Percentiles rank a stretch among this genome's conserved stretches.
Conservation (phyloP, 2,888 invertebrate species). For the Agrotis ipsilon region DNA sequence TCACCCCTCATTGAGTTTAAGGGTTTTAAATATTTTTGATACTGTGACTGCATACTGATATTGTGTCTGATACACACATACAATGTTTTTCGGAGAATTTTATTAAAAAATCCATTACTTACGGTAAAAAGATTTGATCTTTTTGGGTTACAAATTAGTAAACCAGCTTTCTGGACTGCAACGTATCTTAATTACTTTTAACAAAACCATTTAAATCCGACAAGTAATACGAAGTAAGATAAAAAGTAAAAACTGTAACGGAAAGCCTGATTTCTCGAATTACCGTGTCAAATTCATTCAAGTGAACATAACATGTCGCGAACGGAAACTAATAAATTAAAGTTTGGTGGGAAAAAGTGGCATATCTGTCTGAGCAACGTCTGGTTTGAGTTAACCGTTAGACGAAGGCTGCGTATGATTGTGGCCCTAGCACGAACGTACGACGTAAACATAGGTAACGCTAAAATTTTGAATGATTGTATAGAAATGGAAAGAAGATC, state of each 20-base stretch:
- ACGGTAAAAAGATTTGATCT: no score
- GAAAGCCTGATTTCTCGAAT: conserved; percentile 33
- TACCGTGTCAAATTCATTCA: conserved; percentile 28
- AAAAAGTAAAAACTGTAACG: conserved; percentile 18
- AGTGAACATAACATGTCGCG: conserved; percentile 20
- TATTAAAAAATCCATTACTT: no score
- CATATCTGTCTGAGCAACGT: conserved; percentile 43
- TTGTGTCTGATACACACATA: no score
- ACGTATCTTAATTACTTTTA: neutral
- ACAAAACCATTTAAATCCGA: neutral
- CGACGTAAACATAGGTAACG: neutral
- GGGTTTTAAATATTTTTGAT: no score
- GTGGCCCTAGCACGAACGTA: neutral
- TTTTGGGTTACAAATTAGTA: neutral
- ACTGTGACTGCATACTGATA: no score
- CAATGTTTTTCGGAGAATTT: no score
- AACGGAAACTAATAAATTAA: conserved; percentile 46
- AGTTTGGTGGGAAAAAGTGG: conserved; percentile 40
- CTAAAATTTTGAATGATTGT: no score
- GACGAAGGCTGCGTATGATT: conserved; percentile 9
- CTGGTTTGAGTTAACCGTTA: conserved; percentile 43
- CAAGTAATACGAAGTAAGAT: neutral
- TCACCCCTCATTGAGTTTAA: no score
- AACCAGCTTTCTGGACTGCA: neutral
- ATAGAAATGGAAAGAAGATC: no score